Base-by-base conservation (phyloP, 2,113 vertebrate species). In the Xenus cinereus region DNA sequence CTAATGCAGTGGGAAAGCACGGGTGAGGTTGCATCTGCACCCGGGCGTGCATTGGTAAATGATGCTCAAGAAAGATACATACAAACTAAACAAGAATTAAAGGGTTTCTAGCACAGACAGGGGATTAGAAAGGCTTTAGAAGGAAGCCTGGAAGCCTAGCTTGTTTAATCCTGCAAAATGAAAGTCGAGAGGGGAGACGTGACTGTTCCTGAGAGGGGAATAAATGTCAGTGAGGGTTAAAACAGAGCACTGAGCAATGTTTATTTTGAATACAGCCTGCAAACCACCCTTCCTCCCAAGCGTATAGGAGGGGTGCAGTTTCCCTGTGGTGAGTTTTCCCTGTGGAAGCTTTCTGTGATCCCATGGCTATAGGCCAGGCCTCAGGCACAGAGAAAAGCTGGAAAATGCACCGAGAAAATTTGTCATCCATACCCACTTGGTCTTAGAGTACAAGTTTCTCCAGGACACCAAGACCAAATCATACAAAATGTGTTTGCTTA, bases 41-140 rank as follows among this genome's bases (percentile, higher is more conserved):
- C 53, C 10, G 0, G 64, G 59, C 27, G 20, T 18, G 18, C 1
- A 0, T 1, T 16, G 41, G 27, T 43, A 45, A 3, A 8, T 43
- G 22, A 32, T 68, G 20, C 10, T 45, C 26, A 15, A 28, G 74
- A 43, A 68, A 67, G 17, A 46, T 30, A 37, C 33, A 4, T 13
- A 13, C 0, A 1, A 72, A 35, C 15, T 48, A 75, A 84, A 71
- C 7, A 64, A 50, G 32, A 75, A 81, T 54, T 46, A 62, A 90
- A 92, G 32, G n/a, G 10, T 24, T 81, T 89, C 32, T 43, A 23
- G 2, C 2, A 24, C 0, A 15, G 51, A 23, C 6, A 32, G 20
- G 14, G 23, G 39, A 56, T 79, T 56, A 83, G 46, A 59, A 81
- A 53, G n/a, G 16, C 27, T 75, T 72, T 63, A 33, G 53, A 60